Evolutionary conservation across 2,888 invertebrate species (phyloP), one percentile per base, ranked within the genome.

Genomic region (Tillus elongatus): DNA sequence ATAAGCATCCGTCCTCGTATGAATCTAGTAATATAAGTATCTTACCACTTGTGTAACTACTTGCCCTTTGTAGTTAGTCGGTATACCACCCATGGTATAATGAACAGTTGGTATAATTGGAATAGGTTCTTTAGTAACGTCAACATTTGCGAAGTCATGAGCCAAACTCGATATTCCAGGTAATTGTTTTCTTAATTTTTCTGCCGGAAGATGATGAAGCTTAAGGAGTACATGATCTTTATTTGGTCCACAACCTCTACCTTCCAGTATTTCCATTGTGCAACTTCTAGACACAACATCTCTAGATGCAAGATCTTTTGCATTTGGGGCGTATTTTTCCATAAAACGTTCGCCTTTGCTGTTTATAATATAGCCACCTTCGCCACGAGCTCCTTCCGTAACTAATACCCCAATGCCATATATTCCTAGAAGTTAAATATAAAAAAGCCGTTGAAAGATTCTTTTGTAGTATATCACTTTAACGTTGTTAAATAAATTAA

Each of bases 391-490:
- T 0, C 89, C 96, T 67, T 97, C 96, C 1, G 97, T 97, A 41
- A 97, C 93, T 36, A 97, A 73, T 55, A 95, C 93, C 1, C 97
- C 96, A 39, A 91, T 92, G 3, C 95, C 95, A 64, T 96, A 97
- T 60, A 96, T 42, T 4, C 54, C 54, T 49, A 19, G 13, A 28
- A 36, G 12, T 36, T 9, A 13, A 16, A 8, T n/a, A n/a, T n/a
- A n/a, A n/a, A n/a, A n/a, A n/a, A 29, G 11, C 30, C 30, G 6
- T 29, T 6, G 10, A 29, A n/a, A 29, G 30, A n/a, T n/a, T 6
- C 30, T n/a, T 6, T n/a, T 29, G 9, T 19, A 15, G 19, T n/a
- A 3, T n/a, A n/a, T n/a, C n/a, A n/a, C n/a, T n/a, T n/a, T n/a
- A n/a, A n/a, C n/a, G n/a, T n/a, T n/a, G n/a, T n/a, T n/a, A n/a